Conservation (phyloP, 2,113 vertebrate genomes). For the Cyprinodon tularosa region DNA sequence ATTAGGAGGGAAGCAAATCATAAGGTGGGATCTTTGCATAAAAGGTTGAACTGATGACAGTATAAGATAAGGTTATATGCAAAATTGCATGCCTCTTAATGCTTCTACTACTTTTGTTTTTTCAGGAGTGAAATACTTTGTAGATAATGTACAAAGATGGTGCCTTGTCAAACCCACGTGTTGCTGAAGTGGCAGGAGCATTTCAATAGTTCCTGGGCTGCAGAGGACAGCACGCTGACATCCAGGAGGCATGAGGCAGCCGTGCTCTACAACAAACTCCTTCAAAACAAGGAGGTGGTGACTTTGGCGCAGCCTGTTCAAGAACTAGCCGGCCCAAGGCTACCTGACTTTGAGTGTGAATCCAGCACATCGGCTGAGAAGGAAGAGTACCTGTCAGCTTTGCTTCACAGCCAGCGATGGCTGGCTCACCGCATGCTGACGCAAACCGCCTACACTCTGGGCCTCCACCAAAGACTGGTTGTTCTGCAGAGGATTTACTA, state of each 20-base stretch:
- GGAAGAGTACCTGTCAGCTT: slow-evolving; percentile 80
- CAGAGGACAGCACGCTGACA: slow-evolving; percentile 77
- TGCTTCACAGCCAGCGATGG: slow-evolving; percentile 82
- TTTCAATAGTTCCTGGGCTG: slow-evolving; percentile 84
- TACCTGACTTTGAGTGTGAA: slow-evolving; percentile 85
- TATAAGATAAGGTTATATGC: slow-evolving; percentile 1
- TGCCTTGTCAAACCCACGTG: slow-evolving; percentile 83
- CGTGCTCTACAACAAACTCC: slow-evolving; percentile 78
- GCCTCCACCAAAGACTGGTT: slow-evolving; percentile 80
- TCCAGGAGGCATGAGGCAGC: slow-evolving; percentile 75
- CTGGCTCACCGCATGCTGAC: slow-evolving; percentile 79
- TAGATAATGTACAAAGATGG: slow-evolving; percentile 82
- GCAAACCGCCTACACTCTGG: slow-evolving; percentile 78
- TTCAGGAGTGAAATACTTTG: slow-evolving; percentile 55
- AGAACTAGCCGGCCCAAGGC: slow-evolving; percentile 80
- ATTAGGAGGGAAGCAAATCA: slow-evolving; percentile 21
- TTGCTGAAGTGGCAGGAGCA: slow-evolving; percentile 87
- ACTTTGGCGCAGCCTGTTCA: slow-evolving; percentile 81
- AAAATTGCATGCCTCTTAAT: background rate
- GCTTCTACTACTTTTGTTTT: background rate
- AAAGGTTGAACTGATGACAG: slow-evolving; percentile 24
- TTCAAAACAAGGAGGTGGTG: slow-evolving; percentile 82
- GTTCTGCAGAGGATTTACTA: slow-evolving; percentile 83
- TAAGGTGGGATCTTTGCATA: slow-evolving; percentile 10
- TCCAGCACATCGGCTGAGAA: slow-evolving; percentile 77